Evolutionary conservation across 2,113 vertebrate genomes (phyloP).

Genomic region (Dasypus novemcinctus): DNA sequence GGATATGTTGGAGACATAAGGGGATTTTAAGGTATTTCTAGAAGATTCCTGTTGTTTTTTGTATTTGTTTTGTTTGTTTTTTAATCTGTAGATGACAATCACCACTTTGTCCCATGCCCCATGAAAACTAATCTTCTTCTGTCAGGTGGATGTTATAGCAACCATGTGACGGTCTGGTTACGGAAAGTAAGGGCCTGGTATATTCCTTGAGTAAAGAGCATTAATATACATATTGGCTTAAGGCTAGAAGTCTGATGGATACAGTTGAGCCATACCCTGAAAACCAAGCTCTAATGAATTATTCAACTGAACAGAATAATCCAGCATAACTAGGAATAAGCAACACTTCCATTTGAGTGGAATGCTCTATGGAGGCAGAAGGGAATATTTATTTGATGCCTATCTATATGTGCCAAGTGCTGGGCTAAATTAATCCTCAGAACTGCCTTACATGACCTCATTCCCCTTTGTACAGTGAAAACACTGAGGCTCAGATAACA

Average conservation of each 20-base stretch:
- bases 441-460: no score
- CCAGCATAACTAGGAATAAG: constrained; percentile 9
- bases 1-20: neutral
- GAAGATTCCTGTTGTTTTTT: neutral
- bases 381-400: neutral
- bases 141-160: neutral
- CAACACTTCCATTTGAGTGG: neutral
- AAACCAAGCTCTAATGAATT: constrained; percentile 64
- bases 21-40: neutral
- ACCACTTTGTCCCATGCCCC: fast-evolving
- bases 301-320: constrained; percentile 57
- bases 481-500: neutral
- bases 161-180: neutral
- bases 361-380: neutral
- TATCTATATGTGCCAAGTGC: neutral
- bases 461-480: neutral
- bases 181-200: neutral
- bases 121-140: neutral
- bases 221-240: constrained; percentile 61
- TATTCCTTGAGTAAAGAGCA: constrained; percentile 34
- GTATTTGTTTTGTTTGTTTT: neutral
- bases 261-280: neutral
- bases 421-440: neutral
- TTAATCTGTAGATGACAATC: neutral
- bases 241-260: constrained; percentile 37